Conservation (phyloP, 2,113 vertebrate genomes). For the Oenanthe oenanthe region DNA sequence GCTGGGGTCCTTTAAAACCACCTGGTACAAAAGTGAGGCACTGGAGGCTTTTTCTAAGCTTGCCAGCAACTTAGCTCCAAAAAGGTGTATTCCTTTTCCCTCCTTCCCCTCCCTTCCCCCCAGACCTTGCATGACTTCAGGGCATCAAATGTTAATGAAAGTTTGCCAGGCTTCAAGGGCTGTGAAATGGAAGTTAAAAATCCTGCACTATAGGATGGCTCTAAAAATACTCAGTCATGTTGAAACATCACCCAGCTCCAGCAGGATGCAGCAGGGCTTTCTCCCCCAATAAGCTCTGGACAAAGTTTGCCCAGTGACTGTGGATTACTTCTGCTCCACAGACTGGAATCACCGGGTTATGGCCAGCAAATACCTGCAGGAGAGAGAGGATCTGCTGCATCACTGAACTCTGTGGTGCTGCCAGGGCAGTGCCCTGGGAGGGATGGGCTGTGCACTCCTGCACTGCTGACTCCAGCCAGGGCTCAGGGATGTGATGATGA, state of each 20-base stretch:
- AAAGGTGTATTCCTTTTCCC: background rate
- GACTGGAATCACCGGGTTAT: background rate
- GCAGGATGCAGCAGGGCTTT: background rate
- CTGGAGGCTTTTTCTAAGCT: background rate
- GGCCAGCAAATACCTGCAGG: background rate
- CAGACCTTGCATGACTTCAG: slow-evolving; percentile 47
- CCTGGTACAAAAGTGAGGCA: background rate
- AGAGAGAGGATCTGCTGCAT: fast-evolving
- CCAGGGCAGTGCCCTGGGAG: background rate
- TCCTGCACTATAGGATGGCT: slow-evolving; percentile 48
- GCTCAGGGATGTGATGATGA: fast-evolving
- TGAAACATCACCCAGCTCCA: background rate
- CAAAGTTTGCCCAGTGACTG: background rate
- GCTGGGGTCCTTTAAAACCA: background rate
- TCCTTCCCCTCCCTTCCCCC: background rate
- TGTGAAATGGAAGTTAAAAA: slow-evolving; percentile 59
- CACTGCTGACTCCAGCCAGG: background rate
- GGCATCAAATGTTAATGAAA: slow-evolving; percentile 65
- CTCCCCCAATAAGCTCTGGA: background rate
- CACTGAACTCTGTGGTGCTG: background rate
- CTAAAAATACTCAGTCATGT: slow-evolving; percentile 50
- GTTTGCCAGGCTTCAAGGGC: slow-evolving; percentile 55
- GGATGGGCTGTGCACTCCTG: fast-evolving
- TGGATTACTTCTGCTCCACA: background rate
- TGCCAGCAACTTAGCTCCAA: background rate